These are phyloP conservation scores for Streblospio benedicti DNA, from an alignment of 1,140 invertebrate species.

Conservation along the genomic window DNA sequence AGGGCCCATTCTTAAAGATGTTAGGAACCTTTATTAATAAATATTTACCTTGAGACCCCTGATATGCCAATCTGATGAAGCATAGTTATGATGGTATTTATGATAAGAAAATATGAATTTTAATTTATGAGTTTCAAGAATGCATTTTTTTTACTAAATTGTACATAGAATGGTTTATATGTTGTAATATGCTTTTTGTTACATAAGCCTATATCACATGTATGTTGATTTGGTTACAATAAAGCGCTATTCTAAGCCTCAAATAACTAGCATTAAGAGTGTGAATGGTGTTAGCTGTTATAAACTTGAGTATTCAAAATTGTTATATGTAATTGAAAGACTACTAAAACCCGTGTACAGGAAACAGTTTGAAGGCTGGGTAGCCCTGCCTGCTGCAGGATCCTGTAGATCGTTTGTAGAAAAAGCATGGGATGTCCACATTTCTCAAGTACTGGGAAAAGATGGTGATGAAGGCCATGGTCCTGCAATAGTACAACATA, in stretches of 20 bases:
- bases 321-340: background rate
- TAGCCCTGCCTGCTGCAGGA: slow-evolving; percentile 30
- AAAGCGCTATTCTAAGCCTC: background rate
- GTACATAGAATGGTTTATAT: too few relatives aligned
- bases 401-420: background rate
- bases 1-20: too few relatives aligned
- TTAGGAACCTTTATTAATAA: too few relatives aligned
- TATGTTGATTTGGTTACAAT: too few relatives aligned
- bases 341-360: background rate
- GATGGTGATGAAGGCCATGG: slow-evolving; percentile 66
- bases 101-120: too few relatives aligned
- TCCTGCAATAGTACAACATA: slow-evolving; percentile 53
- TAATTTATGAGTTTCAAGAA: too few relatives aligned
- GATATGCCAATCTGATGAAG: too few relatives aligned
- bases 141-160: too few relatives aligned
- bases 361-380: background rate
- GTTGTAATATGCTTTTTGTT: too few relatives aligned
- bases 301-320: background rate
- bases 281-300: background rate
- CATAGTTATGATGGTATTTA: too few relatives aligned
- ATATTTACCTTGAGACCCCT: too few relatives aligned
- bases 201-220: too few relatives aligned
- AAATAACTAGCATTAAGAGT: background rate
- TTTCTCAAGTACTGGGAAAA: slow-evolving; percentile 74
- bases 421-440: slow-evolving; percentile 57